These are phyloP conservation scores for Magallana gigas DNA, from an alignment of 1,140 invertebrate species.

Conservation along the genomic window DNA sequence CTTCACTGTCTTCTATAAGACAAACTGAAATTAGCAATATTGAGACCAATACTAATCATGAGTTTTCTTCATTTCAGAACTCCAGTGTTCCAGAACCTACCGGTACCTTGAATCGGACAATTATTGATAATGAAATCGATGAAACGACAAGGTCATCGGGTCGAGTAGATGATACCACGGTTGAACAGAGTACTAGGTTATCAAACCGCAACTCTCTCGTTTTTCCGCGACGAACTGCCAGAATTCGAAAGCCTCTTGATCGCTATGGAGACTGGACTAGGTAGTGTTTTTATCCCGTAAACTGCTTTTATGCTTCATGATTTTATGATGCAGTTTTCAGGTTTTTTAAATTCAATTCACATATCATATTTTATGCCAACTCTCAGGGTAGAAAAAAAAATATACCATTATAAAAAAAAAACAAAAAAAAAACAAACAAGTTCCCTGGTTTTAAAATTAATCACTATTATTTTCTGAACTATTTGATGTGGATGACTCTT, in stretches of 20 bases:
- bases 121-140: background rate
- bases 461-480: too few species aligned
- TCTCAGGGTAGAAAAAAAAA: too few species aligned
- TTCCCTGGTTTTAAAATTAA: too few species aligned
- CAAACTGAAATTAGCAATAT: background rate
- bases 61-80: background rate
- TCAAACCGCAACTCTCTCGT: background rate
- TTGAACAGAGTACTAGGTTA: too few species aligned
- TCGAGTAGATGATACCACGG: too few species aligned
- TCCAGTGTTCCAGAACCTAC: background rate
- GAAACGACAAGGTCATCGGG: too few species aligned
- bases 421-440: too few species aligned
- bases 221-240: background rate
- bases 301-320: background rate
- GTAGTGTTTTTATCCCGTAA: background rate
- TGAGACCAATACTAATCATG: background rate
- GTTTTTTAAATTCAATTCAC: background rate
- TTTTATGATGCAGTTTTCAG: constrained; percentile 4
- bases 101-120: background rate
- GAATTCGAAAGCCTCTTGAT: background rate
- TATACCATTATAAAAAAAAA: too few species aligned
- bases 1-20: background rate
- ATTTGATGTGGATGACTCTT: too few species aligned
- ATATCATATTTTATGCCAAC: too few species aligned
- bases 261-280: background rate